phyloP scores from a whole-genome alignment of 2,113 vertebrate species.

The Oncorhynchus nerka region DNA sequence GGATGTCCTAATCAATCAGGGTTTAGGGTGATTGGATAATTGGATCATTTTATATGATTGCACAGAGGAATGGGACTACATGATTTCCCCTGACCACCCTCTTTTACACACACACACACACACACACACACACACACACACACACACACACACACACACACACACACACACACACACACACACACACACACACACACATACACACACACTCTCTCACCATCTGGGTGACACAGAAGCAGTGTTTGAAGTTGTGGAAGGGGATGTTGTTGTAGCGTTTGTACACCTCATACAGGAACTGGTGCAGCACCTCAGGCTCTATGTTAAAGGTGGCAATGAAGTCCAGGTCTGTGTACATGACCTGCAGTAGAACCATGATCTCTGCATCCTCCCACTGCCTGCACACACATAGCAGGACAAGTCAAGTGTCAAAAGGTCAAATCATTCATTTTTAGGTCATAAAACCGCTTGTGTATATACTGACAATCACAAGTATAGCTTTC shows the following conservation, averaged over 20 bases:
- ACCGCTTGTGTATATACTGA: too few relatives aligned
- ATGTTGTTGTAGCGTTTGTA: constrained; percentile 81
- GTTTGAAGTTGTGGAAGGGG: constrained; percentile 82
- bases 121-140: too few relatives aligned
- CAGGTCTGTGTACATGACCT: constrained; percentile 79
- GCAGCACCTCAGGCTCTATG: constrained; percentile 75
- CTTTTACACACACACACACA: too few relatives aligned
- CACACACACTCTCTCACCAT: constrained; percentile 65
- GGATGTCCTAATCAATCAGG: background rate
- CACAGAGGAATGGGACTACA: background rate
- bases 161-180: background rate
- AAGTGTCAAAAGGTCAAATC: background rate
- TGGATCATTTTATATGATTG: constrained; percentile 4
- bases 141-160: background rate
- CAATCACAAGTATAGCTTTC: too few relatives aligned
- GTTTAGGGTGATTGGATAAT: background rate
- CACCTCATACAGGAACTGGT: constrained; percentile 77
- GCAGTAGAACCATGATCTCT: constrained; percentile 80
- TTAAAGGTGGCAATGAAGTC: constrained; percentile 72
- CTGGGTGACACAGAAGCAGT: constrained; percentile 81
- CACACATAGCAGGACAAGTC: background rate
- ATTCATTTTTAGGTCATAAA: background rate
- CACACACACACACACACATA: too few relatives aligned
- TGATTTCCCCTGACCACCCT: background rate
- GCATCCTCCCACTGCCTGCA: constrained; percentile 82